These are phyloP conservation scores for Caradrina clavipalpis DNA, from an alignment of 2,888 invertebrate genomes.

Conservation along the genomic window DNA sequence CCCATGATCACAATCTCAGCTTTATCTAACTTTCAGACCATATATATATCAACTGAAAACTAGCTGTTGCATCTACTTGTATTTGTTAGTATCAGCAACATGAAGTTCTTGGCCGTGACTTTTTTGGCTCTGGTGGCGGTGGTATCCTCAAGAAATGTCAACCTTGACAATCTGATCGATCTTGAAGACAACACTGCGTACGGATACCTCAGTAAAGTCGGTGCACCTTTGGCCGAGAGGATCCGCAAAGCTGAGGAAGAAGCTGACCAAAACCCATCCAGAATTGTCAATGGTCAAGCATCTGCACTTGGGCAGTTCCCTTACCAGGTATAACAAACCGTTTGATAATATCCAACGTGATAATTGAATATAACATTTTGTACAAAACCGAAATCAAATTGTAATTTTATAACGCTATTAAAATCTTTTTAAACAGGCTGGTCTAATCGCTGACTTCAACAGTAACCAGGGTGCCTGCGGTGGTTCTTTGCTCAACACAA, in stretches of 20 bases:
- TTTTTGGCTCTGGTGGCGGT: slow-evolving; percentile 55
- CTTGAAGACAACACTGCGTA: slow-evolving; percentile 59
- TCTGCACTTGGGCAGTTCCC: slow-evolving; percentile 59
- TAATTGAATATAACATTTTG: background rate
- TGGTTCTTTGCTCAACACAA: slow-evolving; percentile 70
- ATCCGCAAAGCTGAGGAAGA: slow-evolving; percentile 60
- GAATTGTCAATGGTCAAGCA: slow-evolving; percentile 63
- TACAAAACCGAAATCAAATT: no score
- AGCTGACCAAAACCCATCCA: slow-evolving; percentile 33
- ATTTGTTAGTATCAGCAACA: slow-evolving; percentile 20
- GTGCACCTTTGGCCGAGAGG: slow-evolving; percentile 59
- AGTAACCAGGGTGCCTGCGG: slow-evolving; percentile 68
- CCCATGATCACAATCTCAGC: slow-evolving; percentile 1
- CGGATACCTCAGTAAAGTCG: slow-evolving; percentile 62
- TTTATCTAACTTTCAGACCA: background rate
- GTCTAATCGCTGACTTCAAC: slow-evolving; percentile 50
- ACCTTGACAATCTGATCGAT: slow-evolving; percentile 45
- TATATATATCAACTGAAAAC: slow-evolving; percentile 15
- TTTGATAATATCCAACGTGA: background rate
- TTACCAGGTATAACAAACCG: slow-evolving; percentile 57
- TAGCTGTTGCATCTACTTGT: background rate
- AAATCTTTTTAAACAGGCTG: slow-evolving; percentile 56
- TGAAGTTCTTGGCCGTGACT: slow-evolving; percentile 44
- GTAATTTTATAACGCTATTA: background rate
- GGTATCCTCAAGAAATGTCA: slow-evolving; percentile 41